Evolutionary conservation across 2,888 invertebrate species (phyloP), one percentile per base, ranked within the genome.

Genomic region (Mythimna pallens): DNA sequence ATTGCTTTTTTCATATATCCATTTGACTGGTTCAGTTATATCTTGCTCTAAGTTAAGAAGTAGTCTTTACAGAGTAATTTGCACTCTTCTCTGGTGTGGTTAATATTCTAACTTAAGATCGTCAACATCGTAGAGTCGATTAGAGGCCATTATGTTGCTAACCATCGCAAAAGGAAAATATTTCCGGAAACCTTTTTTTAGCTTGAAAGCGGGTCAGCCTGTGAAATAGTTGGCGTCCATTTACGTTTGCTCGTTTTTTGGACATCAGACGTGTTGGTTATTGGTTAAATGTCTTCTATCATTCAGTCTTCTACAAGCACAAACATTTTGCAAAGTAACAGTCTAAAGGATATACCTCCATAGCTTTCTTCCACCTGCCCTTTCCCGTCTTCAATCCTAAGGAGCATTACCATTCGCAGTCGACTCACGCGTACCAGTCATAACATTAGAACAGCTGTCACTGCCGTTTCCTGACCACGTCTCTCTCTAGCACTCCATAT

Each of bases 361-460:
- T 59, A 58, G 76, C 81, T 81, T 84, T 80, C 84, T 67, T 43
- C 65, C 61, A 67, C 61, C 43, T 65, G 43, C 43, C 81, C 69
- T 65, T 75, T 59, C 55, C 20, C 30, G 69, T 55, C 43, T 63
- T 40, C 43, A 62, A 55, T 54, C 64, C 22, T 66, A 65, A 67
- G 63, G 59, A 68, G 62, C 54, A n/a, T 25, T 36, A n/a, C 17
- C 8, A 63, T 81, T 81, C 14, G 34, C 47, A 86, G 73, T 73
- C 75, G 20, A 9, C 57, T 75, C 89, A 87, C 86, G 88, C 70
- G 7, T 61, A 40, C 61, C 79, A 76, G 79, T 87, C 81, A 86
- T 84, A 85, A 84, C 75, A 85, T 73, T 64, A 64, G 76, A 80
- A 83, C 87, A 87, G 74, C 85, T 86, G 87, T 86, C 89, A 83